These are phyloP conservation scores for Capitulum mitella DNA, from an alignment of 2,888 invertebrate species.

Conservation along the genomic window DNA sequence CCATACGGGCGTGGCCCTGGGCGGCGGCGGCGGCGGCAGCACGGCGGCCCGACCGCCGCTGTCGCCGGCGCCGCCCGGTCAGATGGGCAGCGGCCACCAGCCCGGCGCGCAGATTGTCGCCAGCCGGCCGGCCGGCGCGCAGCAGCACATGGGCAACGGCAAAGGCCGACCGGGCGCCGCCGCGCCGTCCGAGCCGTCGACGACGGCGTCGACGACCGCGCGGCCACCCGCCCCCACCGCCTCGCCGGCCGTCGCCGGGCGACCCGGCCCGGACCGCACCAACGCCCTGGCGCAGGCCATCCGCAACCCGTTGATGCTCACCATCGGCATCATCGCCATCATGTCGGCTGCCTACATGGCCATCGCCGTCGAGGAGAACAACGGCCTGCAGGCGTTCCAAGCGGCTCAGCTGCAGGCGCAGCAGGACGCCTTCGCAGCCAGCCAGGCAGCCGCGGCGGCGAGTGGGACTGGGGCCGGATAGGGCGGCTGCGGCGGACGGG, in stretches of 20 bases:
- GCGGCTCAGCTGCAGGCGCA: constrained; percentile 5
- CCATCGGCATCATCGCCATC: not conserved
- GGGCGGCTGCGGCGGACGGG: too few species aligned
- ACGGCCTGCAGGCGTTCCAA: constrained; percentile 4
- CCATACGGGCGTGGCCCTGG: not conserved
- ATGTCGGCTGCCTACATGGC: not conserved
- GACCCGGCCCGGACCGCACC: not conserved
- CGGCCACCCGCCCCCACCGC: not conserved
- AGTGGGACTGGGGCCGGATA: too few species aligned
- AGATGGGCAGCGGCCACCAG: not conserved
- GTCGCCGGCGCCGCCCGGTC: not conserved
- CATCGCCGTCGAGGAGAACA: constrained; percentile 4
- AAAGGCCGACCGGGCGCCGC: not conserved
- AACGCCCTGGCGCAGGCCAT: not conserved
- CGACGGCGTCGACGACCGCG: not conserved
- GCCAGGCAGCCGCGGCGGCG: not conserved
- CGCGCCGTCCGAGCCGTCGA: not conserved
- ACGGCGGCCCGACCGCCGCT: not conserved
- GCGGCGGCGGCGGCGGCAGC: not conserved
- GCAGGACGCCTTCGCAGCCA: not conserved
- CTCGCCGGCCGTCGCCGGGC: not conserved
- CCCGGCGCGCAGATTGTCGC: not conserved
- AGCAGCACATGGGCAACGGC: not conserved
- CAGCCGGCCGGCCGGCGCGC: not conserved
- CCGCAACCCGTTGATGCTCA: not conserved